These are phyloP conservation scores for Zygogramma bicolorata DNA, from an alignment of 2,888 invertebrate species.

Conservation along the genomic window DNA sequence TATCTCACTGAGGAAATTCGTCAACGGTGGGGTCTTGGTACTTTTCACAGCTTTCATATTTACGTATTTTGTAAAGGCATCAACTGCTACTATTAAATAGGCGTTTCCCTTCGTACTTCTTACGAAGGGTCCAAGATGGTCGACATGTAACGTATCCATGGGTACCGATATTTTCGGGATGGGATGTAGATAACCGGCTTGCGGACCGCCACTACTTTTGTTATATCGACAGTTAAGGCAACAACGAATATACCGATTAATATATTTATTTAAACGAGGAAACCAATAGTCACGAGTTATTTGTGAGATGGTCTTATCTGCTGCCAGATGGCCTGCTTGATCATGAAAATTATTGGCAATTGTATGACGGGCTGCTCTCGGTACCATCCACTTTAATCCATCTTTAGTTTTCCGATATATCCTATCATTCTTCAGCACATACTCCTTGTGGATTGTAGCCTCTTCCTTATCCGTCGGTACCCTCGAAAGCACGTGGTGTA, in stretches of 20 bases:
- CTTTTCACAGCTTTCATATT: slow-evolving; percentile 45
- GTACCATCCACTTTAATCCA: slow-evolving; percentile 18
- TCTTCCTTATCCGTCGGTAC: slow-evolving; percentile 7
- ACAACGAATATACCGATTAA: slow-evolving; percentile 9
- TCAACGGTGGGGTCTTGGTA: slow-evolving; percentile 28
- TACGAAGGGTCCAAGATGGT: slow-evolving; percentile 31
- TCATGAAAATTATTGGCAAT: slow-evolving; percentile 12
- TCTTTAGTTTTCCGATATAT: not conserved
- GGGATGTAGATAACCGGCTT: slow-evolving; percentile 22
- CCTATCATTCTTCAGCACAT: not conserved
- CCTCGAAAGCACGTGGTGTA: not conserved
- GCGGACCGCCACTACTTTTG: too few species aligned
- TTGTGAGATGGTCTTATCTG: slow-evolving; percentile 18
- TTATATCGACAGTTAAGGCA: slow-evolving; percentile 28
- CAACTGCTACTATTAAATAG: slow-evolving; percentile 52
- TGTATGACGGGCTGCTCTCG: not conserved
- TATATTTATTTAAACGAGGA: slow-evolving; percentile 32
- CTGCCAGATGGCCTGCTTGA: slow-evolving; percentile 13
- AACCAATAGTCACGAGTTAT: slow-evolving; percentile 37
- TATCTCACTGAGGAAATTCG: slow-evolving; percentile 21
- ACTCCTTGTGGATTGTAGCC: slow-evolving; percentile 8
- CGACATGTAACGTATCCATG: slow-evolving; percentile 32
- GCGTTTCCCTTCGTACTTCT: not conserved
- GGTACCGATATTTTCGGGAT: slow-evolving; percentile 24
- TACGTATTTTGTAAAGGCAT: slow-evolving; percentile 56